Percentiles rank a stretch among this genome's conserved stretches.
Evolutionary conservation across 2,888 invertebrate species (phyloP).

Genomic region (Didymodactylos carnosus): DNA sequence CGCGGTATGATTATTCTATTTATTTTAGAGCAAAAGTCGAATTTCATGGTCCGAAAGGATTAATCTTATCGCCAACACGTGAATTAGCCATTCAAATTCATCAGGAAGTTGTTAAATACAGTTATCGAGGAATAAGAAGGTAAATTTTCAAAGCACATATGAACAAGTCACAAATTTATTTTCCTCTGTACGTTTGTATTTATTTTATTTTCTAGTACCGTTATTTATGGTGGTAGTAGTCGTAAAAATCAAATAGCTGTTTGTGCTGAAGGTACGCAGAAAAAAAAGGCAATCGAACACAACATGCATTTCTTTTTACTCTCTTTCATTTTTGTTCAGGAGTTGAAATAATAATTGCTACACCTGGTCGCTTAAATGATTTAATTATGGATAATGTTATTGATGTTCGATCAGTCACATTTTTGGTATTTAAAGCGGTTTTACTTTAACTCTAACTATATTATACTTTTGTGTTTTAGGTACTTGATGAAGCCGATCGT

Average conservation of each 20-base stretch:
- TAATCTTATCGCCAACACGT: slow-evolving; percentile 83
- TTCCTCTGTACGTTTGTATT: not conserved
- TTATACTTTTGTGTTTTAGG: not conserved
- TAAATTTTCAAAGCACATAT: not conserved
- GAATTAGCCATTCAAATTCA: slow-evolving; percentile 94
- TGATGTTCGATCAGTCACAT: slow-evolving; percentile 59
- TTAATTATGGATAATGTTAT: slow-evolving; percentile 42
- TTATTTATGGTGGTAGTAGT: slow-evolving; percentile 73
- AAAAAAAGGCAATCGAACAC: not conserved
- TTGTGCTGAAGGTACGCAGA: not conserved
- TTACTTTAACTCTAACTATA: slow-evolving; percentile 31
- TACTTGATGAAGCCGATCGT: slow-evolving; percentile 64
- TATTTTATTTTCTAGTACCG: slow-evolving; percentile 42
- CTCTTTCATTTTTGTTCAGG: not conserved
- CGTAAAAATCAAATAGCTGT: slow-evolving; percentile 55
- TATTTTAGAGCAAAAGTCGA: not conserved
- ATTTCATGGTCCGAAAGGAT: slow-evolving; percentile 46
- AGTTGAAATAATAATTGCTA: slow-evolving; percentile 90
- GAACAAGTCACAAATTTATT: slow-evolving; percentile 44
- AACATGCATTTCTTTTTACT: too few relatives aligned
- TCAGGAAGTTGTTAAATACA: slow-evolving; percentile 72
- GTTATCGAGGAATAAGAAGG: slow-evolving; percentile 53
- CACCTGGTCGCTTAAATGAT: slow-evolving; percentile 75
- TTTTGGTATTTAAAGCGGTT: slow-evolving; percentile 42
- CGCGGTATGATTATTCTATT: too few relatives aligned